Base-by-base conservation (phyloP, 2,113 vertebrate genomes). In the Xerus inauris region DNA sequence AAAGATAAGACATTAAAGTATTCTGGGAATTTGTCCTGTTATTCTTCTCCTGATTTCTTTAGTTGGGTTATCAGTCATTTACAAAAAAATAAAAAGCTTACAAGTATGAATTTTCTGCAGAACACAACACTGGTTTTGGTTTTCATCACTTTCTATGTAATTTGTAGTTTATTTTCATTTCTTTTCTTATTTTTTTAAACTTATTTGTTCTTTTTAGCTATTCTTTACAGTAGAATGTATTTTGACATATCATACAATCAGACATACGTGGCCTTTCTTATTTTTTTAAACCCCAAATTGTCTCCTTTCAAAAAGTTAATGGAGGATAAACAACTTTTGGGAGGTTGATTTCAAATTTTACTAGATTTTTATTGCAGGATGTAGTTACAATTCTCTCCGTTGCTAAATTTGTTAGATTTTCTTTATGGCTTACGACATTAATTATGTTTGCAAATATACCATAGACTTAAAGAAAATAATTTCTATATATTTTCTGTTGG, bases 361-460 rank as follows among this genome's bases (percentile, higher is more conserved):
- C 54, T 73, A 47, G 93, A 38, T 64, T 86, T 75, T 90, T 35
- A 93, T 88, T n/a, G 88, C 14, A 87, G 20, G 88, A 76, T 86
- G 38, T 47, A 12, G 11, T 54, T 82, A 77, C 17, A 5, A 86
- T 69, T 71, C 38, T 80, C 22, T 59, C n/a, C 77, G 69, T 84
- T 72, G 13, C 14, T 24, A 49, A 47, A 62, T 47, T 47, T 64
- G 42, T 92, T 93, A 40, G 8, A 51, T 35, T 51, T 59, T 69
- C 49, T 77, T 82, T 40, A 73, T n/a, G 28, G 38, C 35, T 90
- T 67, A 88, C 8, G 64, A 45, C 9, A 73, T 54, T 72, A 89
- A 54, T 76, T 89, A 30, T 35, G 7, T 73, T 82, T 62, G 35
- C 7, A 87, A 77, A 75, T 62, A 4, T 40, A 93, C 7, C n/a